Evolutionary conservation across 2,797 vertebrate genomes (phyloP), one percentile per base, ranked within the genome.

Genomic region (Molossus alvarezi): DNA sequence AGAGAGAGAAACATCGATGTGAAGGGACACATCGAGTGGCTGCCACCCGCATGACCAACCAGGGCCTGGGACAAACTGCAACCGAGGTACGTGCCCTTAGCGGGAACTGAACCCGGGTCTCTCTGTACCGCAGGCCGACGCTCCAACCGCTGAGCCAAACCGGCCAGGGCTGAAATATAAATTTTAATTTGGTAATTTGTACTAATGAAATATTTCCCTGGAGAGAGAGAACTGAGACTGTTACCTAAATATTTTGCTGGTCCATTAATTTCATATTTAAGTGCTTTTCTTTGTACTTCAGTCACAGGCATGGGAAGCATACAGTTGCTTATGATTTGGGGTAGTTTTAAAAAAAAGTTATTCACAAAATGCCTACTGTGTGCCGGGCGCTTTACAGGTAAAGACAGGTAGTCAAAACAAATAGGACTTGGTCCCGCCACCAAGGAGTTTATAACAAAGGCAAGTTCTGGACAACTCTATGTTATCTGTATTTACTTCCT

Each of bases 111-210:
- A n/a, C n/a, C n/a, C n/a, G n/a, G n/a, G n/a, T n/a, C n/a, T n/a
- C n/a, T n/a, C n/a, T n/a, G n/a, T n/a, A n/a, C n/a, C n/a, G n/a
- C n/a, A n/a, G n/a, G n/a, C n/a, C n/a, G n/a, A n/a, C n/a, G n/a
- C n/a, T n/a, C n/a, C n/a, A n/a, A n/a, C n/a, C n/a, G n/a, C n/a
- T n/a, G n/a, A n/a, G n/a, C n/a, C n/a, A n/a, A n/a, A n/a, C n/a
- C n/a, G n/a, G n/a, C n/a, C n/a, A n/a, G n/a, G n/a, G n/a, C n/a
- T 33, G 87, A 94, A 94, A 73, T n/a, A 73, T 45, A 69, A 71
- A 71, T 81, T 92, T 96, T 86, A 89, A 91, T 69, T 96, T 76
- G 29, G 9, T 88, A 79, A 88, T 6, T 77, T 92, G 45, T 84
- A 62, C 53, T 81, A 84, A 69, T 87, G 53, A 96, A 95, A 75